phyloP scores from a whole-genome alignment of 2,113 vertebrate species.

The Tachycineta bicolor region DNA sequence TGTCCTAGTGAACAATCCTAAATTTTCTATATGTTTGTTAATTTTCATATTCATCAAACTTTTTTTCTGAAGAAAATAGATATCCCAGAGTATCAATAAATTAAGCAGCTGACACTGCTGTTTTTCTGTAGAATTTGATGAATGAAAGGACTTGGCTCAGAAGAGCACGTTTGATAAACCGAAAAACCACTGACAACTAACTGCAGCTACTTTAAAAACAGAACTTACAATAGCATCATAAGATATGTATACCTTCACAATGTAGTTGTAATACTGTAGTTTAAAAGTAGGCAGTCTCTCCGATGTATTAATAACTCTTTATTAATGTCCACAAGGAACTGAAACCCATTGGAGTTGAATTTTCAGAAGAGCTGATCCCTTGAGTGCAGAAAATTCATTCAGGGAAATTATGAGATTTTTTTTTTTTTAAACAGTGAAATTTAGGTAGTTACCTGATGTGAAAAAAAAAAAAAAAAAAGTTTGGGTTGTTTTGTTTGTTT shows the following conservation, averaged over 20 bases:
- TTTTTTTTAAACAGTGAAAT: background rate
- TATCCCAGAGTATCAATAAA: background rate
- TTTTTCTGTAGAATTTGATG: background rate
- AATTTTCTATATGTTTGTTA: background rate
- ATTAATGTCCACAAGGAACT: background rate
- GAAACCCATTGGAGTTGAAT: background rate
- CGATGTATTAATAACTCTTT: background rate
- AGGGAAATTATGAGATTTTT: background rate
- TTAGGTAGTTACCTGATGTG: background rate
- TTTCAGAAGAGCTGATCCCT: background rate
- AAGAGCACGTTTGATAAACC: background rate
- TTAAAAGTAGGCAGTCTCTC: background rate
- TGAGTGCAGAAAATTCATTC: background rate
- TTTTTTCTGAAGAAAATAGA: background rate
- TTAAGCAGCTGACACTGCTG: background rate
- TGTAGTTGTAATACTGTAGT: background rate
- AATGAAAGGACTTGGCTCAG: background rate
- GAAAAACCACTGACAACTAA: background rate
- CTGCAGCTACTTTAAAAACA: background rate
- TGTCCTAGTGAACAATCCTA: background rate
- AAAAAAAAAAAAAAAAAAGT: background rate
- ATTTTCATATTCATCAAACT: background rate
- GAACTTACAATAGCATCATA: background rate
- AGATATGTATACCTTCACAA: background rate
- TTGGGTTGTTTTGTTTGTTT: no score